Base-by-base conservation (phyloP, 2,888 invertebrate genomes). In the Quadroppia sp. region DNA sequence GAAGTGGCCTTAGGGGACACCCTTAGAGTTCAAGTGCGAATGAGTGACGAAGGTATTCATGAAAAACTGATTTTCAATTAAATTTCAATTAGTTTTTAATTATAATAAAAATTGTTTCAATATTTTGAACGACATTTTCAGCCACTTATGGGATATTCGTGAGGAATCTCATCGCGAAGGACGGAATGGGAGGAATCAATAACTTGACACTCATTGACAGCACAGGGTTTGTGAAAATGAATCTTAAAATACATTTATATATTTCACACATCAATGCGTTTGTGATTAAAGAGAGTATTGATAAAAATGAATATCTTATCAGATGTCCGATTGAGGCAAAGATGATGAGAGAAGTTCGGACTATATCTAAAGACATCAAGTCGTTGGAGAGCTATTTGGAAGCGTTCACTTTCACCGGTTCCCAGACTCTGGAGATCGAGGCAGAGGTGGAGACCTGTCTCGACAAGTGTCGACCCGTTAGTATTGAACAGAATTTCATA, bases 111-210 rank as follows among this genome's bases (percentile, higher is more conserved):
- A 7, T 11, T 20, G 13, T 9, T 53, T 3, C 3, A 53, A 23
- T 53, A 53, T 53, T 20, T 53, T 53, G 20, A n/a, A n/a, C n/a
- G 17, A 13, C 25, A 53, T 53, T 45, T 71, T 36, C n/a, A 78
- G 78, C 76, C 71, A 79, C 94, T 42, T 95, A 92, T 85, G 94
- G 94, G 84, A 94, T 95, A 81, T 94, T 94, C 82, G 94, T 95
- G 36, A 88, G 94, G 77, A 94, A 95, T 84, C 86, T 95, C 80
- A 92, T 94, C 75, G 94, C 94, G 72, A 90, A 94, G 90, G 94
- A 95, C 82, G 94, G 94, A 15, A 67, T 74, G 15, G 77, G 76
- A 59, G 76, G 76, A 11, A 70, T 40, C 17, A 78, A 77, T 45
- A 79, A 79, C 67, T 56, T 79, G 25, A 79, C 79, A 40, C 75